Evolutionary conservation across 2,888 invertebrate genomes (phyloP).

Genomic region (Matsumyia berberina): DNA sequence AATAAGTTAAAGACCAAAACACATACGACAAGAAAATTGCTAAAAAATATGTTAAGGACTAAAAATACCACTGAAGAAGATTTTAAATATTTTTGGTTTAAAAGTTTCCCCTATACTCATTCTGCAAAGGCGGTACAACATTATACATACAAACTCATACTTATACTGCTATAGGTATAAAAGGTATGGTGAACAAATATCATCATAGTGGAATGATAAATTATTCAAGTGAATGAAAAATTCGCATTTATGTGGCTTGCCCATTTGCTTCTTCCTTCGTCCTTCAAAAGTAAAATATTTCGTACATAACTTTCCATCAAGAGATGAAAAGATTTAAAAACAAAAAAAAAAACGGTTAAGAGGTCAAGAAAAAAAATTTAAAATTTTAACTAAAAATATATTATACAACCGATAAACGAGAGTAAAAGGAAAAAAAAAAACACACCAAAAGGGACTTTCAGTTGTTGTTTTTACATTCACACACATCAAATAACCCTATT

Average conservation of each 20-base stretch:
- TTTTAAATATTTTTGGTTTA: no score
- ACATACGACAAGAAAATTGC: no score
- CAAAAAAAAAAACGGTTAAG: slow-evolving; percentile 23
- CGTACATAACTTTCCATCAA: slow-evolving; percentile 2
- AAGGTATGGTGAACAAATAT: background rate
- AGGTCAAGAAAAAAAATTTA: slow-evolving; percentile 60
- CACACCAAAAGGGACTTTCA: no score
- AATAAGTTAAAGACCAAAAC: no score
- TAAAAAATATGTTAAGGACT: no score
- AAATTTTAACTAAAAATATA: slow-evolving; percentile 62
- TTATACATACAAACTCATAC: no score
- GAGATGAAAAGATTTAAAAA: background rate
- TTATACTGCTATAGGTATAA: no score
- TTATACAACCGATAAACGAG: slow-evolving; percentile 27
- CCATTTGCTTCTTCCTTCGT: slow-evolving; percentile 24
- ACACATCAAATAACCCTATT: no score
- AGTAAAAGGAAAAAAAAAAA: slow-evolving; percentile 21
- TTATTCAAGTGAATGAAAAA: slow-evolving; percentile 28
- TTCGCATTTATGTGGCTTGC: slow-evolving; percentile 41
- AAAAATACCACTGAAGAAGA: no score
- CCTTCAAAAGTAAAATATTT: slow-evolving; percentile 13
- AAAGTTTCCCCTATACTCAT: no score
- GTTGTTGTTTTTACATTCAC: background rate
- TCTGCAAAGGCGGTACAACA: no score
- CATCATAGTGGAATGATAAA: slow-evolving; percentile 1